Percentiles rank a stretch among this genome's conserved stretches.
Conservation (phyloP, 1,140 invertebrate species). For the Eueides isabella region DNA sequence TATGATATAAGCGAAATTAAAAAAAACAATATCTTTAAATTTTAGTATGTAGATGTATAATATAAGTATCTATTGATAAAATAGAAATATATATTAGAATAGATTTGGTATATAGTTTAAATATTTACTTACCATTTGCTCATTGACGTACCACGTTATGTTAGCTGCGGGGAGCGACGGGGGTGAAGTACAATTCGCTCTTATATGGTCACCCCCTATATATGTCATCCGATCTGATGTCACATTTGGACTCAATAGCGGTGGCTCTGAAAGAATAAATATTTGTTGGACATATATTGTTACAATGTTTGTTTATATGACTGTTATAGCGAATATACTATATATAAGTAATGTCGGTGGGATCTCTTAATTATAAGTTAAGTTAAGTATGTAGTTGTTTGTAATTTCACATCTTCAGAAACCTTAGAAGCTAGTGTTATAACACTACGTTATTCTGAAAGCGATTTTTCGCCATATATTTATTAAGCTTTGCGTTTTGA, state of each 20-base stretch:
- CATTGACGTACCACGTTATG: conserved; percentile 86
- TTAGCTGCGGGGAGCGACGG: conserved; percentile 84
- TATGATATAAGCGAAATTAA: no score
- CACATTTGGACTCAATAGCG: conserved; percentile 80
- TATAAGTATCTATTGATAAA: no score
- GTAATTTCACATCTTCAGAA: no score
- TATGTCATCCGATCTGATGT: conserved; percentile 80
- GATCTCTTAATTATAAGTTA: no score
- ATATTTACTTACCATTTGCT: conserved; percentile 82
- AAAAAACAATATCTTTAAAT: no score
- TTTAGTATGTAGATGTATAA: no score
- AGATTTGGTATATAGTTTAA: not conserved
- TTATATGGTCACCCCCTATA: conserved; percentile 78
- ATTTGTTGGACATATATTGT: not conserved
- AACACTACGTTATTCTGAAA: no score
- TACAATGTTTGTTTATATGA: not conserved
- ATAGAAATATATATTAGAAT: not conserved
- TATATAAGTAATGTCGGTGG: no score
- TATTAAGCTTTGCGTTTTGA: no score
- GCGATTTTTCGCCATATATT: no score
- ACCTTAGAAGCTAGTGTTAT: no score
- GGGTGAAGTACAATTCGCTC: conserved; percentile 81
- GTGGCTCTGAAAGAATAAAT: conserved; percentile 73
- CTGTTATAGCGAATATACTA: not conserved
- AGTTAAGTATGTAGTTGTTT: no score